Conservation (phyloP, 2,797 vertebrate genomes). For the Cirrhinus molitorella region DNA sequence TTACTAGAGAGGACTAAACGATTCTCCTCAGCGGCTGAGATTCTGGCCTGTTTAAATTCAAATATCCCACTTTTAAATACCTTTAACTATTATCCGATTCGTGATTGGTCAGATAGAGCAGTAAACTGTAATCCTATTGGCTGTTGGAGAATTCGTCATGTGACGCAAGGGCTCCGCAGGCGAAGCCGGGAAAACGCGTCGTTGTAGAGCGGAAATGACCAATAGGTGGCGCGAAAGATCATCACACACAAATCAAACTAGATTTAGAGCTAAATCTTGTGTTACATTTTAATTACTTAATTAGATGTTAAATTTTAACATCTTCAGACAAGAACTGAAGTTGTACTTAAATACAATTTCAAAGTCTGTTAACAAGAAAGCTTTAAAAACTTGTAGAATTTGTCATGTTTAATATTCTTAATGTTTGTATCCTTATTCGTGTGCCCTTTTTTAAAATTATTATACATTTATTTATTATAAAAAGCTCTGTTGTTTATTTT, state of each 20-base stretch:
- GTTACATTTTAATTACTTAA: too few relatives aligned
- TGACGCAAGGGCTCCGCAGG: not conserved
- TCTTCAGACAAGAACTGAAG: too few relatives aligned
- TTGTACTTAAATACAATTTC: too few relatives aligned
- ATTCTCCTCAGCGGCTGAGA: not conserved
- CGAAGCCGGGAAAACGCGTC: constrained; percentile 24
- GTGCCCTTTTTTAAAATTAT: too few relatives aligned
- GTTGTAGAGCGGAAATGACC: not conserved
- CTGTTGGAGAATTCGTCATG: not conserved
- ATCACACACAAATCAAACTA: not conserved
- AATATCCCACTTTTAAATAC: constrained; percentile 74
- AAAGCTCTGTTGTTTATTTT: too few relatives aligned
- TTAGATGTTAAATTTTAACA: too few relatives aligned
- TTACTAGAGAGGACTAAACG: accelerated
- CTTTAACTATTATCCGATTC: constrained; percentile 66
- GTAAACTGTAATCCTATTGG: constrained; percentile 67
- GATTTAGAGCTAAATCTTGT: too few relatives aligned
- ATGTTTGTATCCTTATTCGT: too few relatives aligned
- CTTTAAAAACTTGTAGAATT: too few relatives aligned
- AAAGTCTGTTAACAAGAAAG: too few relatives aligned
- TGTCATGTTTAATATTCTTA: too few relatives aligned
- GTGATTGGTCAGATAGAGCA: constrained; percentile 70
- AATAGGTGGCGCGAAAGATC: not conserved
- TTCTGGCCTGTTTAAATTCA: constrained; percentile 71
- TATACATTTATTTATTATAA: too few relatives aligned